phyloP scores from a whole-genome alignment of 2,113 vertebrate species.

The Cepphus grylle region DNA sequence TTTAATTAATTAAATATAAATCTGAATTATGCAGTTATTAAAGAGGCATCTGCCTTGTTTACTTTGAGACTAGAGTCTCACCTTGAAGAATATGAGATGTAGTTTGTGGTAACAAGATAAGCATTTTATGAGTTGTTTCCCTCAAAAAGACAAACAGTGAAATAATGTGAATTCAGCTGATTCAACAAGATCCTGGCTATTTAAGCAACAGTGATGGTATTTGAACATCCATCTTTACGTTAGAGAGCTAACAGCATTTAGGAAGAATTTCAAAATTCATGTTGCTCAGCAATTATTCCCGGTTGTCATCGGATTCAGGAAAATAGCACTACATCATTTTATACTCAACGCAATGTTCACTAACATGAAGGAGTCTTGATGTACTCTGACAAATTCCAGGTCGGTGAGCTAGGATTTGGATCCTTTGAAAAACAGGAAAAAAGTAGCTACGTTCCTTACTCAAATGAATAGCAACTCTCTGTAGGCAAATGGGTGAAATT shows the following conservation, averaged over 20 bases:
- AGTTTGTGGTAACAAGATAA: conserved; percentile 5
- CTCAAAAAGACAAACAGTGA: not conserved
- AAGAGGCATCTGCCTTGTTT: conserved; percentile 23
- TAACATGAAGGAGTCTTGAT: not conserved
- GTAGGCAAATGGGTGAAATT: not conserved
- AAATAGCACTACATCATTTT: not conserved
- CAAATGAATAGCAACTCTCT: not conserved
- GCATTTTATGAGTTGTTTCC: not conserved
- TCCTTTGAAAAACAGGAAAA: not conserved
- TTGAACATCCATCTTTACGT: not conserved
- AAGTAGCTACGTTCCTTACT: not conserved
- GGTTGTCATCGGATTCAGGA: conserved; percentile 12
- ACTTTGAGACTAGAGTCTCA: conserved; percentile 8
- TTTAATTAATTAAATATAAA: conserved; percentile 53
- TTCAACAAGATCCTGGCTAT: not conserved
- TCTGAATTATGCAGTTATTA: conserved; percentile 16
- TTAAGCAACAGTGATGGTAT: not conserved
- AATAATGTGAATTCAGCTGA: conserved; percentile 5
- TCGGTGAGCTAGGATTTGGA: not conserved
- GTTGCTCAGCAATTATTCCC: conserved; percentile 21
- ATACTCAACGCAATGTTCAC: not conserved
- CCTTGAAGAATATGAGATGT: not conserved
- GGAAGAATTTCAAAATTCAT: conserved; percentile 10
- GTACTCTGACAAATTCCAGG: not conserved
- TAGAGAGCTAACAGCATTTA: conserved; percentile 1